phyloP scores from a whole-genome alignment of 2,888 invertebrate species.

The Terebella lapidaria region DNA sequence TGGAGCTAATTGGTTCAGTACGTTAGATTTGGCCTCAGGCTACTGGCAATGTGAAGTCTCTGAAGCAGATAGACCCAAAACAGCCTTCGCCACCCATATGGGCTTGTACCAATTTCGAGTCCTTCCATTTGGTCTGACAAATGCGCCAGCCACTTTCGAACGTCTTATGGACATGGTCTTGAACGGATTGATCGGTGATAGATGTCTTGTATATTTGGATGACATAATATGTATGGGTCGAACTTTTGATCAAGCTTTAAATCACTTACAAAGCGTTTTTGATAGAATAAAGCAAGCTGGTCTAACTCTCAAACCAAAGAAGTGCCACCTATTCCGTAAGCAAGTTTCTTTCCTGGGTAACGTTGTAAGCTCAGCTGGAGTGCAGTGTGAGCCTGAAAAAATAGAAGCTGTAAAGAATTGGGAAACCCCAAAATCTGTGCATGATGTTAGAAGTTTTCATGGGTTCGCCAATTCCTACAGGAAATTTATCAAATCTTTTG shows the following conservation, averaged over 20 bases:
- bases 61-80: constrained; percentile 6
- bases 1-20: constrained; percentile 23
- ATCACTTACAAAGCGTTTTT: background rate
- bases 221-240: constrained; percentile 13
- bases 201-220: constrained; percentile 11
- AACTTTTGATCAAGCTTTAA: background rate
- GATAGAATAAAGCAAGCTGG: background rate
- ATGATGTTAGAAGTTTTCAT: constrained; percentile 2
- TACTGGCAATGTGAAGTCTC: constrained; percentile 20
- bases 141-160: constrained; percentile 10
- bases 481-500: constrained; percentile 6
- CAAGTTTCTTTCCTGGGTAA: constrained; percentile 13
- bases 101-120: constrained; percentile 9
- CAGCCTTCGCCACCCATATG: no score
- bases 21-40: constrained; percentile 27
- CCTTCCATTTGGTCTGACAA: constrained; percentile 8
- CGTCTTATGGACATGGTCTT: constrained; percentile 9
- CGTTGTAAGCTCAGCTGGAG: constrained; percentile 6
- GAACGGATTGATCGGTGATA: background rate
- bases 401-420: constrained; percentile 7
- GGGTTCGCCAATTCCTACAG: constrained; percentile 10
- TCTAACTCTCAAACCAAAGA: background rate
- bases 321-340: constrained; percentile 11
- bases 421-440: constrained; percentile 1
- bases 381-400: constrained; percentile 11